Evolutionary conservation across 2,113 vertebrate genomes (phyloP).

Genomic region (Leuciscus idus): DNA sequence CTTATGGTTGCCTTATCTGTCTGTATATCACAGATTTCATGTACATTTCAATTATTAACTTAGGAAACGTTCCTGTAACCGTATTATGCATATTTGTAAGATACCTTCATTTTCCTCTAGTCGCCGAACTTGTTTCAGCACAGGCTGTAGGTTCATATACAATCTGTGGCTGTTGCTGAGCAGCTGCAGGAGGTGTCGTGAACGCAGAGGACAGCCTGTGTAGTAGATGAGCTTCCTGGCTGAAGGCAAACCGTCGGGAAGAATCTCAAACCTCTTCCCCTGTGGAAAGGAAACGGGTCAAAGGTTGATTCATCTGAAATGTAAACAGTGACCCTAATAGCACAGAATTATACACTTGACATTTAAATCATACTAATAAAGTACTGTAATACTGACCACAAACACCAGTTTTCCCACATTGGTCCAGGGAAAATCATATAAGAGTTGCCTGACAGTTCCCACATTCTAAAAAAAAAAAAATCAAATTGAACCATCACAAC

Average conservation of each 20-base stretch:
- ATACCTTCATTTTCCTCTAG: constrained; percentile 96
- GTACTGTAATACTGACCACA: constrained; percentile 84
- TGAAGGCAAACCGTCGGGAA: constrained; percentile 93
- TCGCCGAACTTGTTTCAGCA: constrained; percentile 91
- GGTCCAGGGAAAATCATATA: constrained; percentile 98
- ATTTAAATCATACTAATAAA: background rate
- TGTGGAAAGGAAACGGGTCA: constrained; percentile 57
- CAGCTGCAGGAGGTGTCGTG: constrained; percentile 93
- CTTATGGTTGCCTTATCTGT: background rate
- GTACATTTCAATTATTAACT: background rate
- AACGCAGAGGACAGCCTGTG: constrained; percentile 92
- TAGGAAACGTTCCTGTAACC: background rate
- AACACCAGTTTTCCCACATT: constrained; percentile 98
- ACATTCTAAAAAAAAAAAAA: constrained; percentile 78
- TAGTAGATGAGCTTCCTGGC: constrained; percentile 97
- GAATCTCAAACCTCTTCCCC: constrained; percentile 99
- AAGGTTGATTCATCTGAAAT: background rate
- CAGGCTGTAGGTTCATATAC: constrained; percentile 97
- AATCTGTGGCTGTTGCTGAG: constrained; percentile 97
- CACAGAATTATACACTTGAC: background rate
- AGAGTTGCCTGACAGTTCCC: constrained; percentile 88
- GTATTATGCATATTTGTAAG: background rate
- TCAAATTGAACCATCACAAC: background rate
- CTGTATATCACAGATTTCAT: background rate
- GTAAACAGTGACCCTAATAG: background rate